Evolutionary conservation across 2,888 invertebrate genomes (phyloP).

Genomic region (Scaptomyza polygonia): DNA sequence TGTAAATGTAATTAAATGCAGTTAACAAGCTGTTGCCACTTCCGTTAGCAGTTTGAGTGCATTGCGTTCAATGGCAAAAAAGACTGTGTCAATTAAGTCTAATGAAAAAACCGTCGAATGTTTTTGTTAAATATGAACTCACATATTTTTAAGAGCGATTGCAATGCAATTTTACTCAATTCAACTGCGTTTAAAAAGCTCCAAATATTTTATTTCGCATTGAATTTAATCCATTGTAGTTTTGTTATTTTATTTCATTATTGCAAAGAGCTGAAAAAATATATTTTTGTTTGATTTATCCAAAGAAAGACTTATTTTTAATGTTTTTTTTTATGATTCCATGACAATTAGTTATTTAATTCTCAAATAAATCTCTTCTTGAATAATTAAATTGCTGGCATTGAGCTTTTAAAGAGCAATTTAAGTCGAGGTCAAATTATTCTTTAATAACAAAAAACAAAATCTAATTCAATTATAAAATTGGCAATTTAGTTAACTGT

Average conservation of each 20-base stretch:
- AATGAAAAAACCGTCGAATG: constrained; percentile 7
- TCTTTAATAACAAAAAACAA: neutral
- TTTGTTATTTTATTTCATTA: neutral
- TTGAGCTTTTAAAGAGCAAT: neutral
- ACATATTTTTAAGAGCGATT: neutral
- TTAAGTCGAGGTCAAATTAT: neutral
- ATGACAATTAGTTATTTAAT: neutral
- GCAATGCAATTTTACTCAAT: neutral
- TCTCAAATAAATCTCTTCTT: neutral
- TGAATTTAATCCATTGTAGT: neutral
- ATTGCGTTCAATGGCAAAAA: constrained; percentile 12
- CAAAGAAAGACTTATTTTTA: neutral
- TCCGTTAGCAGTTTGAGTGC: constrained; percentile 18
- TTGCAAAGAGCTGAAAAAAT: neutral
- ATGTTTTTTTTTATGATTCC: neutral
- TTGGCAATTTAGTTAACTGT: constrained; percentile 32
- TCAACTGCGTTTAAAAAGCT: neutral
- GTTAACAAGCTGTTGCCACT: constrained; percentile 31
- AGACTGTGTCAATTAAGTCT: constrained; percentile 1
- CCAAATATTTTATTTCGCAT: neutral
- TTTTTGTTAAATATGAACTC: neutral
- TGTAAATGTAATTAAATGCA: constrained; percentile 11
- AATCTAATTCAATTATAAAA: constrained; percentile 8
- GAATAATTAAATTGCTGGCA: neutral
- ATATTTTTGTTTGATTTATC: neutral